Evolutionary conservation across 2,888 invertebrate genomes (phyloP).

Genomic region (Orgyia antiqua): DNA sequence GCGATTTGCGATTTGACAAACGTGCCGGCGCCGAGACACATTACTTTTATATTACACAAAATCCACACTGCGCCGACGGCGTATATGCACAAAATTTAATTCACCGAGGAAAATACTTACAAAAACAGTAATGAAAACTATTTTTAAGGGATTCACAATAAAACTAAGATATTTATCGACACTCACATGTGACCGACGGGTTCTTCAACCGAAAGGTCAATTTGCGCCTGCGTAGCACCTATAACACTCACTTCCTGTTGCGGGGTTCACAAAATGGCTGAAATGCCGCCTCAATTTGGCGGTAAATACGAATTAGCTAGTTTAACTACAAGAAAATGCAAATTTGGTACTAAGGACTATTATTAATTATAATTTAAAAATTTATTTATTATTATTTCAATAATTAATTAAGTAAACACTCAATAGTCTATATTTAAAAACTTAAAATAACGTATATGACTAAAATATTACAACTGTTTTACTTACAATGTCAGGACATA

Average conservation of each 20-base stretch:
- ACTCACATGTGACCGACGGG: conserved; percentile 96
- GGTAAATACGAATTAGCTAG: conserved; percentile 54
- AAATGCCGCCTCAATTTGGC: conserved; percentile 51
- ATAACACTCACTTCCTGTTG: conserved; percentile 76
- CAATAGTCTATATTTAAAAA: too few species aligned
- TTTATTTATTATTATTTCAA: not conserved
- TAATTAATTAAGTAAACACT: too few species aligned
- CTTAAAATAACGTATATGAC: conserved; percentile 5
- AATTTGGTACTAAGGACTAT: not conserved
- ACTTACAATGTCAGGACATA: too few species aligned
- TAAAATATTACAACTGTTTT: conserved; percentile 12
- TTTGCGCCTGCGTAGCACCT: conserved; percentile 84
- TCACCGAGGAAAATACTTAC: conserved; percentile 74
- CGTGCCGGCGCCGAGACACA: conserved; percentile 69
- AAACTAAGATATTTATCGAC: conserved; percentile 79
- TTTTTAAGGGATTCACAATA: conserved; percentile 65
- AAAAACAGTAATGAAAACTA: conserved; percentile 62
- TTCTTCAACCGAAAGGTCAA: conserved; percentile 90
- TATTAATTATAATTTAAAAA: not conserved
- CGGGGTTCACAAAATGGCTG: conserved; percentile 72
- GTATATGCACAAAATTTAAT: conserved; percentile 58
- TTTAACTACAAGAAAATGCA: not conserved
- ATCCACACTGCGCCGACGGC: conserved; percentile 52
- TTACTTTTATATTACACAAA: conserved; percentile 61
- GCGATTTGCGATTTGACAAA: conserved; percentile 61